phyloP scores from a whole-genome alignment of 2,113 vertebrate genomes.

The Neodontobutis hainanensis region DNA sequence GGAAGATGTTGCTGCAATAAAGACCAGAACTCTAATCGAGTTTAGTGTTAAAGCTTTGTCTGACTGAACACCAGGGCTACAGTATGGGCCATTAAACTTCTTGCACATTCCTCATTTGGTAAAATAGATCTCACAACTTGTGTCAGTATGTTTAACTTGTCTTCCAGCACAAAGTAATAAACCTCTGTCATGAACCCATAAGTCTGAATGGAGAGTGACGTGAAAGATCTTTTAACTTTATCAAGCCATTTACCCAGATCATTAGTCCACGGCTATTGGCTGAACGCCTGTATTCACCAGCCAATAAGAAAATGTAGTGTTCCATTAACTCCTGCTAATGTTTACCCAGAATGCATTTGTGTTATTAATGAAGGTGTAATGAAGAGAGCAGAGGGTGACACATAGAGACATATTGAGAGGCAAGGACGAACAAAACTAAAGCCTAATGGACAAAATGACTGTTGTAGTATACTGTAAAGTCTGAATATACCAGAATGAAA shows the following conservation, averaged over 20 bases:
- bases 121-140: too few relatives aligned
- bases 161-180: slow-evolving; percentile 18
- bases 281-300: slow-evolving; percentile 42
- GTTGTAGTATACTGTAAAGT: not conserved
- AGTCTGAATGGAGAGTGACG: slow-evolving; percentile 28
- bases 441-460: not conserved
- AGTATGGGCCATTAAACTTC: too few relatives aligned
- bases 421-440: not conserved
- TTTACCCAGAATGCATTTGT: slow-evolving; percentile 48
- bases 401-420: not conserved
- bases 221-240: slow-evolving; percentile 24
- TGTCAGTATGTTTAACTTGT: slow-evolving; percentile 17
- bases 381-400: not conserved
- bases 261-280: slow-evolving; percentile 29
- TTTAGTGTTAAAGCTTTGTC: too few relatives aligned
- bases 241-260: slow-evolving; percentile 32
- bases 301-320: slow-evolving; percentile 48
- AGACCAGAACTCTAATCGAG: too few relatives aligned
- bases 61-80: too few relatives aligned
- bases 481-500: not conserved
- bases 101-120: too few relatives aligned
- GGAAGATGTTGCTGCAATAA: too few relatives aligned
- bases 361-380: slow-evolving; percentile 25
- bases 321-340: slow-evolving; percentile 37
- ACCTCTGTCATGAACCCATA: slow-evolving; percentile 28